Percentiles rank a stretch among this genome's conserved stretches.
Evolutionary conservation across 2,888 invertebrate genomes (phyloP).

Genomic region (Cheilosia vernalis): DNA sequence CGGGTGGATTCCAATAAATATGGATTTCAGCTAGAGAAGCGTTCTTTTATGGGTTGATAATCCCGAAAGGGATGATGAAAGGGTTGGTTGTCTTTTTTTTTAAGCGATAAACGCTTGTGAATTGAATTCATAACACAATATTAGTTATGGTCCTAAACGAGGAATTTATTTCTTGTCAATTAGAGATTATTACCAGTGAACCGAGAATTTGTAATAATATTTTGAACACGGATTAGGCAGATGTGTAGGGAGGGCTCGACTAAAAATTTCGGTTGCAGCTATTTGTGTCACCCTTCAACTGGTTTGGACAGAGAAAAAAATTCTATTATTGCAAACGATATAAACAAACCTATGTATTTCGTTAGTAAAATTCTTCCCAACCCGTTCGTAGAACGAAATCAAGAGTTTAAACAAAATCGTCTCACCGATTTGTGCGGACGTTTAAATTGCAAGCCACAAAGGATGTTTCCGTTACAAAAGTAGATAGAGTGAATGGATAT

Average conservation of each 20-base stretch:
- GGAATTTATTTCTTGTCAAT: constrained; percentile 61
- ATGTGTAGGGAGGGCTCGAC: not conserved
- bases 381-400: too few relatives aligned
- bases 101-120: constrained; percentile 16
- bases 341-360: not conserved
- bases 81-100: constrained; percentile 20
- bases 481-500: too few relatives aligned
- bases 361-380: too few relatives aligned
- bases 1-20: constrained; percentile 51
- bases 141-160: constrained; percentile 22
- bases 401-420: too few relatives aligned
- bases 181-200: constrained; percentile 62
- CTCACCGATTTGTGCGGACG: too few relatives aligned
- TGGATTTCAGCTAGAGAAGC: constrained; percentile 14
- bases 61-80: constrained; percentile 61
- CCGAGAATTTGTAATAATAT: constrained; percentile 40
- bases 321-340: not conserved
- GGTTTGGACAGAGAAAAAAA: too few relatives aligned
- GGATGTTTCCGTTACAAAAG: too few relatives aligned
- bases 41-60: constrained; percentile 36
- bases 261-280: constrained; percentile 3
- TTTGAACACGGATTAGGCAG: constrained; percentile 37
- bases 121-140: constrained; percentile 13
- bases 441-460: too few relatives aligned
- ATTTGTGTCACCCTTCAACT: not conserved